Evolutionary conservation across 1,140 invertebrate genomes (phyloP).

Genomic region (silkworm (Bombyx mori)): ASM3026992v2 NC_085107.1:5247501-5248000

Average conservation of each 20-base stretch:
- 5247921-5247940: slow-evolving; percentile 1
- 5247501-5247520: too few species aligned
- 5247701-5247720: slow-evolving; percentile 6
- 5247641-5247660: slow-evolving; percentile 4
- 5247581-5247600: too few species aligned
- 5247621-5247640: background rate
- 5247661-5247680: slow-evolving; percentile 1
- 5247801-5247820: too few species aligned
- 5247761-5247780: too few species aligned
- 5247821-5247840: too few species aligned
- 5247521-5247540: too few species aligned
- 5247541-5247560: too few species aligned
- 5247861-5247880: too few species aligned
- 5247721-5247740: background rate
- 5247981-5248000: background rate
- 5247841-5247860: too few species aligned
- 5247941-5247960: slow-evolving; percentile 5
- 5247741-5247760: background rate
- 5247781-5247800: too few species aligned
- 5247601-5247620: too few species aligned
- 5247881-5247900: background rate
- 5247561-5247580: too few species aligned
- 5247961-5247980: background rate
- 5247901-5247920: background rate
- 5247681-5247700: slow-evolving; percentile 7